Conservation (phyloP, 2,888 invertebrate genomes). For the Glyphotaelius pellucidus region DNA sequence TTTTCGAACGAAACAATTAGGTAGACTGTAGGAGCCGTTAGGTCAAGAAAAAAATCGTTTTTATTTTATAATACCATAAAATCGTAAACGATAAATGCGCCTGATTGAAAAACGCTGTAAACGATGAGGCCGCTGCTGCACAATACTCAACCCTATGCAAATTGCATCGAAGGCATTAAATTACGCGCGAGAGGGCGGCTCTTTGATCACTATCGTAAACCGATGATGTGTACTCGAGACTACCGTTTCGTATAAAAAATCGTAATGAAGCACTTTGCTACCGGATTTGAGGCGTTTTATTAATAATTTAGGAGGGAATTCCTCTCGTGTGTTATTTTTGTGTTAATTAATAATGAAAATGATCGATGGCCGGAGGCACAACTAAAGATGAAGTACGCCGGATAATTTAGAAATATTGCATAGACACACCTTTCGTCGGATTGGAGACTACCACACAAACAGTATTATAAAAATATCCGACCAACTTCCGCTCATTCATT, state of each 20-base stretch:
- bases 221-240: conserved; percentile 49
- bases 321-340: conserved; percentile 59
- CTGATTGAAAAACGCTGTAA: conserved; percentile 64
- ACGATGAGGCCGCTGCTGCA: conserved; percentile 44
- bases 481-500: not conserved
- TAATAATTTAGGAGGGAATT: conserved; percentile 61
- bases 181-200: not conserved
- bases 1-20: conserved; percentile 14
- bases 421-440: not conserved
- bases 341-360: conserved; percentile 65
- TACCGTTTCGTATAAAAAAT: conserved; percentile 61
- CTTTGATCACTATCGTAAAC: conserved; percentile 44
- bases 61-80: conserved; percentile 64
- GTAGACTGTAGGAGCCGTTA: conserved; percentile 50
- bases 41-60: conserved; percentile 49
- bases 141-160: conserved; percentile 52
- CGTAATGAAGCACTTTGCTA: conserved; percentile 65
- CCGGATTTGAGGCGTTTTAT: conserved; percentile 63
- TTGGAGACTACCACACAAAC: not conserved
- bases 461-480: too few species aligned
- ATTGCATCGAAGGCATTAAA: conserved; percentile 26
- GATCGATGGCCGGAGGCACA: conserved; percentile 45
- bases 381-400: not conserved
- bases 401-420: conserved; percentile 29
- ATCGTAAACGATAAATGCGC: conserved; percentile 64